Evolutionary conservation across 2,888 invertebrate species (phyloP), one percentile per base, ranked within the genome.

Genomic region (Dasypolia templi): DNA sequence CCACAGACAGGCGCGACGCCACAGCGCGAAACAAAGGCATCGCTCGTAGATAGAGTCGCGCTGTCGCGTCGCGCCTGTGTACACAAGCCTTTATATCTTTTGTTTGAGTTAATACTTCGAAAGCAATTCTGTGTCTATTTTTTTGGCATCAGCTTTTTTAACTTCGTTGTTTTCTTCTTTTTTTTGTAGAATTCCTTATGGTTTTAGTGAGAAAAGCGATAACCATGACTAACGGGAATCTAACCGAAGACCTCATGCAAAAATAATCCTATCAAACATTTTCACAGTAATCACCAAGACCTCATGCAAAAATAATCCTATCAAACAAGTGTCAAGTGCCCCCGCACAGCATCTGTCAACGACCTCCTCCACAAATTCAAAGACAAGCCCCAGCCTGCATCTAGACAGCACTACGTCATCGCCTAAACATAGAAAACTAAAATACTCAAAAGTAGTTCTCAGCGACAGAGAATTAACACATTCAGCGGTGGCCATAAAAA

Each of bases 381-480:
- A 64, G 53, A 80, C 68, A 68, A 53, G 26, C 46, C 58, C 70
- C 53, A 66, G 22, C 7, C 49, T 51, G 56, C 26, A 78, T 71
- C 32, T 61, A 59, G 72, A 76, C 61, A 61, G 5, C n/a, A 46
- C 49, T 29, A 69, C 74, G 65, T 81, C 79, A 81, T 44, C 67
- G n/a, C 44, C 79, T 44, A 73, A 81, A 79, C 61, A 51, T 74
- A 74, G 74, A 59, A 73, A 75, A 75, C 61, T 12, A 63, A 71
- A 73, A 71, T 26, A 70, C 75, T 56, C 46, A 69, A 82, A 79
- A 81, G 68, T 55, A 72, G 81, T 76, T 76, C 72, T 69, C 58
- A 84, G 66, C 63, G 65, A 72, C 70, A 58, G 26, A 59, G 59
- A 86, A 83, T 77, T 79, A 86, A 80, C 80, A 84, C 81, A 84